Evolutionary conservation across 2,888 invertebrate genomes (phyloP), one percentile per base, ranked within the genome.

Genomic region (Asteroscopus sphinx): DNA sequence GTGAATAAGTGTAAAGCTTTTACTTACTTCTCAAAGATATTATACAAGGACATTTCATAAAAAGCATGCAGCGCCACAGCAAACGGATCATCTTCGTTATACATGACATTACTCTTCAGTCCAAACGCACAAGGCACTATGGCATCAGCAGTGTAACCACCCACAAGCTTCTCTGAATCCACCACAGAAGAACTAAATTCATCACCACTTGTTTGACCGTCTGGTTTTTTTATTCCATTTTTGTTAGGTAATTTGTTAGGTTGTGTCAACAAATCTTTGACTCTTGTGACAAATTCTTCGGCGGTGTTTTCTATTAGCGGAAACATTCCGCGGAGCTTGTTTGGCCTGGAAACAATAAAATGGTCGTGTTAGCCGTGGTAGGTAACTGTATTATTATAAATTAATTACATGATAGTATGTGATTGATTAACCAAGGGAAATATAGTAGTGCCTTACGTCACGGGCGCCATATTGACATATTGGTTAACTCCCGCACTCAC

Each of bases 111-210:
- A 46, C 94, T 93, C 68, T 90, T 92, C 32, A 94, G 64, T 0
- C 94, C 94, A 63, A 94, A 94, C 0, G 94, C 94, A 62, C 94
- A 94, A 0, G 94, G 93, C 8, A 94, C 94, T 51, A 94, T 94
- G 0, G 94, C 94, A 59, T 94, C 94, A 0, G 94, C 93, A 0
- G 94, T 94, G 46, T 92, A 94, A 0, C 94, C 93, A 1, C 94
- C 94, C 0, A 93, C 87, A 0, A 93, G 69, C 55, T 88, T 86
- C 75, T 91, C 92, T 0, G 91, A 89, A 44, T 90, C 81, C 0
- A 92, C 86, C 51, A 85, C 78, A 47, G 81, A 73, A 25, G 61
- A 75, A 6, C 52, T 52, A 2, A 46, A 30, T 21, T 52, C 59
- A 0, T 60, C 54, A 26, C 47, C 40, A 45, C 68, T 55, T 2